phyloP scores from a whole-genome alignment of 2,797 vertebrate species.

The Molossus molossus region DNA sequence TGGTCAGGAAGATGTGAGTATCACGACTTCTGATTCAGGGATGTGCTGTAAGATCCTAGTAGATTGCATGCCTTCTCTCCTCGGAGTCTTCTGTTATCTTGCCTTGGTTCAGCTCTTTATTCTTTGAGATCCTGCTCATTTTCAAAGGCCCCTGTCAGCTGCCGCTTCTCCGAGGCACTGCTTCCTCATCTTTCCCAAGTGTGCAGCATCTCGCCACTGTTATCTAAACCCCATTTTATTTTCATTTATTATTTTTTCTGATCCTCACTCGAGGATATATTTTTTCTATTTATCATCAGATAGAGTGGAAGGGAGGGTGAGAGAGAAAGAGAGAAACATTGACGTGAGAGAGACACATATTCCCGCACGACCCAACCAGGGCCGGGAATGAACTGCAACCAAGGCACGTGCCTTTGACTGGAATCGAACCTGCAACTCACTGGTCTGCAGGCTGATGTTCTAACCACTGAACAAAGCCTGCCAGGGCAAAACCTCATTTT shows the following conservation, averaged over 20 bases:
- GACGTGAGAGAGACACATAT: no score
- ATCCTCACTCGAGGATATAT: no score
- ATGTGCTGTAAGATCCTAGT: neutral
- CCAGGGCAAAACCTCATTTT: neutral
- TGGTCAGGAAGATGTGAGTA: neutral
- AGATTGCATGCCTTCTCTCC: neutral
- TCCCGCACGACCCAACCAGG: no score
- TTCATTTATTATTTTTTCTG: no score
- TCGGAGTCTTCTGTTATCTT: neutral
- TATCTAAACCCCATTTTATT: neutral
- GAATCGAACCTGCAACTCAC: no score
- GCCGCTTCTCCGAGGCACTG: neutral
- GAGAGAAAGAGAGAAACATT: no score
- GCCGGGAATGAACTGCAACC: no score
- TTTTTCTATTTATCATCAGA: no score
- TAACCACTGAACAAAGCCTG: no score
- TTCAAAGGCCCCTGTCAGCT: neutral
- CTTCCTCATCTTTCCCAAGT: neutral
- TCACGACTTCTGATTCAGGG: neutral
- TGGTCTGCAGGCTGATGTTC: no score
- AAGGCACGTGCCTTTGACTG: no score
- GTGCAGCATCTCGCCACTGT: neutral
- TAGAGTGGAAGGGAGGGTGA: no score
- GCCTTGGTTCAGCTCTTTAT: neutral
- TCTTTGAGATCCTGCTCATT: neutral